Evolutionary conservation across 1,140 invertebrate genomes (phyloP), one percentile per base, ranked within the genome.

Genomic region (Philopotamus ludificatus): DNA sequence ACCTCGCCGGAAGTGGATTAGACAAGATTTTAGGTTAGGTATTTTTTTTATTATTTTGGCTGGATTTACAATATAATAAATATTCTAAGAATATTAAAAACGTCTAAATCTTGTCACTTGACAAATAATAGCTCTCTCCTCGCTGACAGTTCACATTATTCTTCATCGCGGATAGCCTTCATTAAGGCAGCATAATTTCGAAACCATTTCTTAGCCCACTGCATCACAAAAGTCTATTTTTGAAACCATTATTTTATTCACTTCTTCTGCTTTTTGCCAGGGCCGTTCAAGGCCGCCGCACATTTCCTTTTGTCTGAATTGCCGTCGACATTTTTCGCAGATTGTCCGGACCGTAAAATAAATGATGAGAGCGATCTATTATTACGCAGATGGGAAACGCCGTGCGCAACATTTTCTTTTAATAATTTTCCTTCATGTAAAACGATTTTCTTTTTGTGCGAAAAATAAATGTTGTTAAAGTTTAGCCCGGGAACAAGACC

Each of bases 321-420:
- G 18, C 44, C 10, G 4, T 7, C 10, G 18, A 15, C 10, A 15
- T 47, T 47, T 47, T 47, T 47, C 44, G 4, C 18, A 20, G 18
- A 47, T 47, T 47, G 44, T 47, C 44, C 44, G 44, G 44, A 47
- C 8, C 44, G 44, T 47, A 47, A 47, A 47, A 47, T 47, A 47
- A 47, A 47, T 20, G 44, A 47, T 20, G 44, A 9, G 44, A 47
- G 18, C 44, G 15, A 47, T 47, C 44, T 47, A 47, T 47, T 47
- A 47, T 47, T 47, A 47, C 44, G 44, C 44, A 47, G 44, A 47
- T 47, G 44, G 10, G 18, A 47, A 47, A 47, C 15, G 15, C 10
- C 44, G 44, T 47, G 10, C 44, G 10, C 7, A 15, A 47, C 8
- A 20, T 15, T 47, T 47, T 47, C 18, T 20, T 15, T 47, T 47